These are phyloP conservation scores for Orussus abietinus DNA, from an alignment of 1,140 invertebrate species.

Conservation along the genomic window DNA sequence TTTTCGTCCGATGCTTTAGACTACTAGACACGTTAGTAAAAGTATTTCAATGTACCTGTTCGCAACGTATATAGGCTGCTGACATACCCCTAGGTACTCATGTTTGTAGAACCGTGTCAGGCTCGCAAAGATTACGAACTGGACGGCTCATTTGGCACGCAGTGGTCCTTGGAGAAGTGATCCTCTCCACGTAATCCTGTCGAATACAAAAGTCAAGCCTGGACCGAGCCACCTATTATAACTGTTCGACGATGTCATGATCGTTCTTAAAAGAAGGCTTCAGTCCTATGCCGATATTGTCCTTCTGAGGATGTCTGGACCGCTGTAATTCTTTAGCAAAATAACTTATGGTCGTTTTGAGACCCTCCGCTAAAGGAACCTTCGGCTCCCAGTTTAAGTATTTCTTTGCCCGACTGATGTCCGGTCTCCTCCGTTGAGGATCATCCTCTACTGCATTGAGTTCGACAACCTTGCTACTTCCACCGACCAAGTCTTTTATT, in stretches of 20 bases:
- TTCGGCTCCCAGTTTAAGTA: constrained; percentile 93
- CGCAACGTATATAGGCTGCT: too few relatives aligned
- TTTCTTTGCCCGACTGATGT: constrained; percentile 84
- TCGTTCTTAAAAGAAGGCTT: constrained; percentile 43
- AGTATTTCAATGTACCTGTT: too few relatives aligned
- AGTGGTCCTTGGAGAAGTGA: constrained; percentile 28
- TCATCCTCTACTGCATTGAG: constrained; percentile 89
- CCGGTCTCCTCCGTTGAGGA: constrained; percentile 88
- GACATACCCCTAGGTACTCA: too few relatives aligned
- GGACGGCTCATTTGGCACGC: constrained; percentile 30
- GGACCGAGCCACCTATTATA: constrained; percentile 34
- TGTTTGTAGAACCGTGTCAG: too few relatives aligned
- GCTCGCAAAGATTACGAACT: constrained; percentile 26
- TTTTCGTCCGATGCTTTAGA: too few relatives aligned
- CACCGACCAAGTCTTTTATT: constrained; percentile 84
- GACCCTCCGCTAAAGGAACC: constrained; percentile 75
- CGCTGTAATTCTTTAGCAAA: constrained; percentile 82
- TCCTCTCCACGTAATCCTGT: constrained; percentile 14
- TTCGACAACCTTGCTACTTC: constrained; percentile 78
- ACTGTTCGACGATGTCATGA: constrained; percentile 51
- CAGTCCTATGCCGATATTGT: constrained; percentile 20
- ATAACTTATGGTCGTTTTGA: constrained; percentile 87
- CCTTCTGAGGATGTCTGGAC: constrained; percentile 49
- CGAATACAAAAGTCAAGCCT: constrained; percentile 3
- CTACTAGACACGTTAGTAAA: too few relatives aligned